Evolutionary conservation across 2,797 vertebrate genomes (phyloP).

Genomic region (Chiroxiphia lanceolata): DNA sequence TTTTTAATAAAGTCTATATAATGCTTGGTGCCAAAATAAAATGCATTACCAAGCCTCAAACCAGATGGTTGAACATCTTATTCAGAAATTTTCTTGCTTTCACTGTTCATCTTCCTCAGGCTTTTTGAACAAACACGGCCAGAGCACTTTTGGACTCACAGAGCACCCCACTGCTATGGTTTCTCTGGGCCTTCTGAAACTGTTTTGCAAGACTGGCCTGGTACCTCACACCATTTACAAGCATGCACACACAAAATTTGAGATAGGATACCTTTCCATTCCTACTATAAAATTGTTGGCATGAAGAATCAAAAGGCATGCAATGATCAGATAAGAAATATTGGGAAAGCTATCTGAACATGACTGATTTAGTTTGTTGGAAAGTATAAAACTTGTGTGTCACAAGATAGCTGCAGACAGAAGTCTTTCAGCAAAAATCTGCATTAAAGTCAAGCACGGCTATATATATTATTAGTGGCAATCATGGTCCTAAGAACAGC

Average conservation of each 20-base stretch:
- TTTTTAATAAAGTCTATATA: conserved; percentile 45
- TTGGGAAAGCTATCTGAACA: not conserved
- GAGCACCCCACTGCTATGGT: not conserved
- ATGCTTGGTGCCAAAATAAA: conserved; percentile 22
- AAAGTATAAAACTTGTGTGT: not conserved
- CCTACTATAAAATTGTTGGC: not conserved
- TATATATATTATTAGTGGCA: not conserved
- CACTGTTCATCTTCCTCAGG: not conserved
- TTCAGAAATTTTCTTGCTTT: not conserved
- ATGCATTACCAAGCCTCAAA: not conserved
- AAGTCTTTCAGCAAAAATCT: not conserved
- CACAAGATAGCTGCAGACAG: not conserved
- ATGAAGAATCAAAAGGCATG: not conserved
- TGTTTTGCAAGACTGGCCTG: not conserved
- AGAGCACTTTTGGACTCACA: not conserved
- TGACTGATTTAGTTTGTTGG: not conserved
- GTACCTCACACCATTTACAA: not conserved
- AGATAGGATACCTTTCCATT: not conserved
- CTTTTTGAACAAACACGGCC: not conserved
- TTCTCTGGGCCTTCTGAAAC: not conserved
- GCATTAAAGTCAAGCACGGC: not conserved
- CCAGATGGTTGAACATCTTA: not conserved
- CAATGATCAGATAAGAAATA: not conserved
- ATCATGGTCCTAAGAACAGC: not conserved
- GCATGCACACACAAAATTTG: not conserved